Conservation (phyloP, 2,888 invertebrate species). For the Thymelicus sylvestris region DNA sequence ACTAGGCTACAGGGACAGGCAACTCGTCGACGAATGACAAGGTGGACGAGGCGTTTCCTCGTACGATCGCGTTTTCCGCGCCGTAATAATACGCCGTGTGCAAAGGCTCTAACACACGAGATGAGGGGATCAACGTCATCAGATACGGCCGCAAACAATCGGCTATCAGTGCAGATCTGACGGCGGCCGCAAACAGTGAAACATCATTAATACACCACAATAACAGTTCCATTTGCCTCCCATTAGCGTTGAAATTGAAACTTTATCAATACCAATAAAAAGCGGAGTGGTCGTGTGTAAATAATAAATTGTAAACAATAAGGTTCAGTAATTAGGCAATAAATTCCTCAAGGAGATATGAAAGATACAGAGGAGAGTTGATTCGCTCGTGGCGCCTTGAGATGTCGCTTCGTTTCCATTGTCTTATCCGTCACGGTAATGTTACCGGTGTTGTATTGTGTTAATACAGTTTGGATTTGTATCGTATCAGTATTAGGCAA, state of each 20-base stretch:
- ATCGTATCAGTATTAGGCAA: neutral
- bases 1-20: too few relatives aligned
- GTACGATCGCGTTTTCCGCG: too few relatives aligned
- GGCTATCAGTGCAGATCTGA: constrained; percentile 27
- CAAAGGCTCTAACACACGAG: too few relatives aligned
- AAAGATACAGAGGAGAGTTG: constrained; percentile 53
- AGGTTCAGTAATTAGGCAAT: constrained; percentile 63
- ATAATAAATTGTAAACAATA: constrained; percentile 68
- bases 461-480: too few relatives aligned
- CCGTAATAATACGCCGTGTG: too few relatives aligned
- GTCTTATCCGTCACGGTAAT: constrained; percentile 1
- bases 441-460: neutral
- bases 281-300: constrained; percentile 47
- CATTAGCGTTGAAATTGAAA: constrained; percentile 62
- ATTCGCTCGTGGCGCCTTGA: constrained; percentile 46
- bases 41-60: too few relatives aligned
- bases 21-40: too few relatives aligned
- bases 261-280: constrained; percentile 62
- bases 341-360: constrained; percentile 63
- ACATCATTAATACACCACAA: constrained; percentile 27
- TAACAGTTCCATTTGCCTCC: constrained; percentile 49
- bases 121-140: constrained; percentile 10
- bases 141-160: constrained; percentile 16
- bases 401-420: constrained; percentile 46
- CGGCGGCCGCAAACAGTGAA: constrained; percentile 26